Percentiles rank a stretch among this genome's conserved stretches.
Evolutionary conservation across 2,888 invertebrate genomes (phyloP).

Genomic region (Matsumyia berberina): DNA sequence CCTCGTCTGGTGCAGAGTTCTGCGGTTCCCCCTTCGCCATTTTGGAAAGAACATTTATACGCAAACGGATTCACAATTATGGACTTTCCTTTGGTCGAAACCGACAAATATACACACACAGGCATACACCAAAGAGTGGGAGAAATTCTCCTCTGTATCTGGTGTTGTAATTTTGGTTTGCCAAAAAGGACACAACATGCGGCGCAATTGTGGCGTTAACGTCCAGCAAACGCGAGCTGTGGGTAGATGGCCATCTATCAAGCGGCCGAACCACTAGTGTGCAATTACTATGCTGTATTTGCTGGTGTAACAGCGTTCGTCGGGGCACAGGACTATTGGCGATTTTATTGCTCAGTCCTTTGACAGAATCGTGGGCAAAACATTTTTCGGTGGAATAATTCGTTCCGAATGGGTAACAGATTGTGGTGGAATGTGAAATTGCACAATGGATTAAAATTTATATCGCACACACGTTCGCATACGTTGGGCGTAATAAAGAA

Average conservation of each 20-base stretch:
- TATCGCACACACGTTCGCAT: slow-evolving; percentile 29
- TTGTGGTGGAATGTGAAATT: slow-evolving; percentile 64
- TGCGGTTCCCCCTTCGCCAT: slow-evolving; percentile 44
- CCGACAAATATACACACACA: background rate
- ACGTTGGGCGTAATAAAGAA: slow-evolving; percentile 63
- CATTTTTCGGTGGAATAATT: slow-evolving; percentile 64
- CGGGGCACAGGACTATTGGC: slow-evolving; percentile 11
- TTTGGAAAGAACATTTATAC: slow-evolving; percentile 65
- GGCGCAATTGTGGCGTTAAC: slow-evolving; percentile 65
- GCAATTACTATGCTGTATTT: slow-evolving; percentile 64
- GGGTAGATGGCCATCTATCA: slow-evolving; percentile 58
- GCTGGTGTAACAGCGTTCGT: slow-evolving; percentile 13
- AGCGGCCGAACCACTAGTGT: slow-evolving; percentile 61
- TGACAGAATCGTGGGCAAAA: slow-evolving; percentile 53
- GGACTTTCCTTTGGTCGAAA: slow-evolving; percentile 50
- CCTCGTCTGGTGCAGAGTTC: slow-evolving; percentile 65
- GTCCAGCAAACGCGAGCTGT: slow-evolving; percentile 22
- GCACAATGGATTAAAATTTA: slow-evolving; percentile 61
- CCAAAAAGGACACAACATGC: slow-evolving; percentile 64
- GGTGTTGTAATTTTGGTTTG: slow-evolving; percentile 68
- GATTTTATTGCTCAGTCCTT: slow-evolving; percentile 72
- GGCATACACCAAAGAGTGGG: background rate
- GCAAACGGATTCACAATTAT: slow-evolving; percentile 72
- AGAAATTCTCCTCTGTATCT: slow-evolving; percentile 6
- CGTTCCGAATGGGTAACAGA: slow-evolving; percentile 61